Conservation (phyloP, 2,888 invertebrate species). For the Biston stratarius region DNA sequence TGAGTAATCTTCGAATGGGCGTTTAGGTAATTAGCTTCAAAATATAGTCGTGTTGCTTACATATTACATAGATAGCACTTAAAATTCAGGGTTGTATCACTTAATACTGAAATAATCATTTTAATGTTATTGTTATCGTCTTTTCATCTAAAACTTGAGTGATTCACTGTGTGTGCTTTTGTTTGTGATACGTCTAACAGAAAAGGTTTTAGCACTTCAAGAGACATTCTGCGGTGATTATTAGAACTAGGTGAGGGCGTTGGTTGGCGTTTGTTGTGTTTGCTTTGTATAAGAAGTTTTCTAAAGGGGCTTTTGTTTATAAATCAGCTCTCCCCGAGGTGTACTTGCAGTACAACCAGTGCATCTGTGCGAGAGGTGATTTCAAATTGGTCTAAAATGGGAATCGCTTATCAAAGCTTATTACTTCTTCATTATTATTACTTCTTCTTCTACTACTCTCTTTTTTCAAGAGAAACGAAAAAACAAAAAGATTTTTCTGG, state of each 20-base stretch:
- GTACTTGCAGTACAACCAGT: background rate
- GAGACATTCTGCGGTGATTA: background rate
- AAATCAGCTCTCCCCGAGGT: background rate
- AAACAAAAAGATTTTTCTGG: background rate
- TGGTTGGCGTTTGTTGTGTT: background rate
- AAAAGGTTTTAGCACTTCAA: background rate
- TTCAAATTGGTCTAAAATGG: background rate
- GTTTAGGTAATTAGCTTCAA: background rate
- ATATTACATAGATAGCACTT: background rate
- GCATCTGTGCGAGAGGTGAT: background rate
- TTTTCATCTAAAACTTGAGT: background rate
- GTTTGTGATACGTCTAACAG: background rate
- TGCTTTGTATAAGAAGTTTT: background rate
- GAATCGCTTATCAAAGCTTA: background rate
- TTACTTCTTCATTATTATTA: background rate
- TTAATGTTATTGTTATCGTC: background rate
- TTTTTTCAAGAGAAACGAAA: background rate
- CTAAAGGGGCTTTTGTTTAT: background rate
- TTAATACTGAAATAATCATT: background rate
- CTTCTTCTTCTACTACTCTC: background rate
- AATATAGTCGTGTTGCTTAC: background rate
- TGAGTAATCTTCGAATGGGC: background rate
- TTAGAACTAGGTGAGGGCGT: background rate
- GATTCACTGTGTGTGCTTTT: slow-evolving; percentile 5
- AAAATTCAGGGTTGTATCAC: background rate